Base-by-base conservation (phyloP, 1,140 invertebrate genomes). In the Drosophila equinoxialis region DNA sequence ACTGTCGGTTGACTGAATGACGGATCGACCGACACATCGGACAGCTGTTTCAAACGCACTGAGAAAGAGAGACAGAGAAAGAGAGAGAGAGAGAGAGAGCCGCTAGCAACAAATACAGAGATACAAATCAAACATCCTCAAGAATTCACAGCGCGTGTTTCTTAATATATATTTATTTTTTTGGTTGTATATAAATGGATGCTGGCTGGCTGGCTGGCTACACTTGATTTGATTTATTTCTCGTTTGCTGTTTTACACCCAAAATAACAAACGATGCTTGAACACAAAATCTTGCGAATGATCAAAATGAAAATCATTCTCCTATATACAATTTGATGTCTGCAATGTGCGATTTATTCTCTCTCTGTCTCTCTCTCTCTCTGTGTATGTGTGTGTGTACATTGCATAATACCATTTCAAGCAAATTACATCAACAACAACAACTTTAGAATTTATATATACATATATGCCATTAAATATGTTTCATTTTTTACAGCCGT, bases 171-270 rank as follows among this genome's bases (percentile, higher is more conserved):
- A 30, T 51, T 11, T 65, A 48, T 67, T 75, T 17, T 61, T 61
- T 57, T 72, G 37, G 5, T 45, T 71, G 74, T 73, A 77, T 84
- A 85, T 81, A 84, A 81, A 84, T 86, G 82, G 82, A 39, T 77
- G 74, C 78, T 71, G 70, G 69, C 35, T 71, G 73, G 74, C 78
- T 71, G 70, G 69, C 35, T 71, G 73, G 78, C 83, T 76, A 86
- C 83, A 84, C 78, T 89, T 89, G 84, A 89, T 89, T 89, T 89
- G 84, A 89, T 89, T 89, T 89, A 89, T 89, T 89, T 89, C 81
- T 89, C 84, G 84, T 87, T 89, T 89, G 74, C 77, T 87, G 81
- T 84, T 89, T 87, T 87, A 87, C 84, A 87, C 80, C 84, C 84
- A 87, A 87, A 89, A 87, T 83, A 89, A 87, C 83, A 87, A 87